Evolutionary conservation across 2,888 invertebrate species (phyloP).

Genomic region (Drosophila lacicola): DNA sequence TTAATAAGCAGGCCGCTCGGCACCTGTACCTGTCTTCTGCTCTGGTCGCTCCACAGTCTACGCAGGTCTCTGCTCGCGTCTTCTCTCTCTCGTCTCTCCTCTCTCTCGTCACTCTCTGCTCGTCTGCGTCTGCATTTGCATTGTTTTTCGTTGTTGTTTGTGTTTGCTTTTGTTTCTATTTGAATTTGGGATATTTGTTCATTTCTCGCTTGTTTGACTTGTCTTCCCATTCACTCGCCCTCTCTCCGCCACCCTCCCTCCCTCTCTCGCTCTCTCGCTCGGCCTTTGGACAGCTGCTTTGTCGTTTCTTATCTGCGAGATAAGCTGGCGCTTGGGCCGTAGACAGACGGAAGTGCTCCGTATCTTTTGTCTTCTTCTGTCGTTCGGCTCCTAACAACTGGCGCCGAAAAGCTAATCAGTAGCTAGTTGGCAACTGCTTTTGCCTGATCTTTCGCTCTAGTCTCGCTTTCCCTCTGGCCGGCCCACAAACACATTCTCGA

Average conservation of each 20-base stretch:
- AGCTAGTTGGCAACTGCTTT: slow-evolving; percentile 27
- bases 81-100: slow-evolving; percentile 19
- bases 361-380: slow-evolving; percentile 27
- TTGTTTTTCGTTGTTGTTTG: slow-evolving; percentile 34
- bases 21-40: not conserved
- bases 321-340: slow-evolving; percentile 39
- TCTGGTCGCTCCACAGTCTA: slow-evolving; percentile 1
- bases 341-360: slow-evolving; percentile 40
- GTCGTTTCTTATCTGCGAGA: slow-evolving; percentile 41
- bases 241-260: slow-evolving; percentile 1
- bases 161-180: slow-evolving; percentile 74
- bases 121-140: slow-evolving; percentile 16
- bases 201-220: slow-evolving; percentile 47
- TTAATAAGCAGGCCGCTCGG: slow-evolving; percentile 17
- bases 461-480: not conserved
- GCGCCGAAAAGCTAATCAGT: slow-evolving; percentile 53
- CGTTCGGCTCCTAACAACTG: slow-evolving; percentile 37
- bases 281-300: slow-evolving; percentile 31
- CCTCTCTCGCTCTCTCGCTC: slow-evolving; percentile 1
- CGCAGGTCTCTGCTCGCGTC: slow-evolving; percentile 7
- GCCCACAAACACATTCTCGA: too few species aligned
- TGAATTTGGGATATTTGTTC: slow-evolving; percentile 69
- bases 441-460: not conserved
- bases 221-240: slow-evolving; percentile 25
- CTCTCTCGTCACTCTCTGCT: slow-evolving; percentile 17